These are phyloP conservation scores for Mixornis gularis DNA, from an alignment of 2,113 vertebrate species.

Conservation along the genomic window DNA sequence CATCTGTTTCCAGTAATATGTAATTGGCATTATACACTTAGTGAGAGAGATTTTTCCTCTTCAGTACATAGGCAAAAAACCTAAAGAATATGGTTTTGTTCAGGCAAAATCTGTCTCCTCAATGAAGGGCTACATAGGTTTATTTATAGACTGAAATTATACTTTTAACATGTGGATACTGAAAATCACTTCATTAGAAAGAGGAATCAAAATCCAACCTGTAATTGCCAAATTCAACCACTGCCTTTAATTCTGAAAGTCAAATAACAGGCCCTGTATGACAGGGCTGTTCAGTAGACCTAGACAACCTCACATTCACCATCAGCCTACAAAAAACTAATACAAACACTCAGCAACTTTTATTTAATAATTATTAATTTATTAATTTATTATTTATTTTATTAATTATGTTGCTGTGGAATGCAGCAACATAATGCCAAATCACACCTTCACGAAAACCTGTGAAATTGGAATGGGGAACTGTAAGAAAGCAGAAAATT, in stretches of 20 bases:
- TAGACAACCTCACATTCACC: neutral
- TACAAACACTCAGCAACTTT: neutral
- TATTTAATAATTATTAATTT: neutral
- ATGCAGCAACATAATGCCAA: neutral
- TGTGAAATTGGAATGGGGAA: rapidly evolving
- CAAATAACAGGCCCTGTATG: neutral
- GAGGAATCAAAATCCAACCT: neutral
- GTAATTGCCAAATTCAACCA: neutral
- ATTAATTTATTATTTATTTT: too few relatives aligned
- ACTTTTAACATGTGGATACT: neutral
- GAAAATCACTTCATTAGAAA: neutral
- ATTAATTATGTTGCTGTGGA: neutral
- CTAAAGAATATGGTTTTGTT: neutral
- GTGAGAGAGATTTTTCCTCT: neutral
- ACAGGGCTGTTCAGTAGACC: neutral
- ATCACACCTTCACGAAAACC: neutral
- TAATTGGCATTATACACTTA: neutral
- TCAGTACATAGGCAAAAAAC: neutral
- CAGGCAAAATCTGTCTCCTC: neutral
- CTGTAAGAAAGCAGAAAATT: neutral
- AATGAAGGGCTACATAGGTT: neutral
- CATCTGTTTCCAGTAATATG: neutral
- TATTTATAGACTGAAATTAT: neutral
- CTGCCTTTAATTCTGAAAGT: neutral
- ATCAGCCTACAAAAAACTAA: neutral